A percentile compares a stretch with the other conserved stretches of the same genome.
phyloP scores from a whole-genome alignment of 2,888 invertebrate species.

The Fragum fragum region DNA sequence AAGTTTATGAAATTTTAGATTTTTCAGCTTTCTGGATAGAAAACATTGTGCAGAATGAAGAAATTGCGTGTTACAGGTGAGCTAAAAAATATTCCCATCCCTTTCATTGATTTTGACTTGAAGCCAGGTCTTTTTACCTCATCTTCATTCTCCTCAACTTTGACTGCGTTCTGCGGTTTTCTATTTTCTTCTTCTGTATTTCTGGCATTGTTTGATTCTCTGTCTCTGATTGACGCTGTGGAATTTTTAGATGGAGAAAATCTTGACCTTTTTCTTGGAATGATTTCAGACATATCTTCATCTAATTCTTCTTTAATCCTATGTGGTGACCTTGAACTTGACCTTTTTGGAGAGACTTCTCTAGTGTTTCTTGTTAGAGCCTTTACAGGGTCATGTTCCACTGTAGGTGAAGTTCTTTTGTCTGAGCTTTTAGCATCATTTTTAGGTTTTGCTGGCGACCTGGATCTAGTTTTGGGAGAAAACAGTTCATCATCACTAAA shows the following conservation, averaged over 20 bases:
- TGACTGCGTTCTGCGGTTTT: not conserved
- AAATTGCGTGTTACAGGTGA: no score
- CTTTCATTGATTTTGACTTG: no score
- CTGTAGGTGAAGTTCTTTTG: not conserved
- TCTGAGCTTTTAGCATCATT: not conserved
- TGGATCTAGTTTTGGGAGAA: slow-evolving; percentile 54
- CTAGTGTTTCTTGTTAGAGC: not conserved
- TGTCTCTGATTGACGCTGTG: not conserved
- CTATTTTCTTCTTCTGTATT: not conserved
- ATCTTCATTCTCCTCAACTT: not conserved
- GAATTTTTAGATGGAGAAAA: not conserved
- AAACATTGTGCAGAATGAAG: no score
- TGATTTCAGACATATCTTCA: slow-evolving; percentile 6
- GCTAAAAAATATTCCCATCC: no score
- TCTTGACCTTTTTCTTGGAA: not conserved
- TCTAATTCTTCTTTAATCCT: slow-evolving; percentile 22
- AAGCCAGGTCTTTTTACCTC: not conserved
- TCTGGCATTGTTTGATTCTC: not conserved
- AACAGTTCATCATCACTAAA: not conserved
- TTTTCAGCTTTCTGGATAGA: no score
- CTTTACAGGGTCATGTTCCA: not conserved
- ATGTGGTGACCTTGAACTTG: slow-evolving; percentile 25
- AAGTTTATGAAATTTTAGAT: no score
- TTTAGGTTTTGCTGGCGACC: slow-evolving; percentile 14
- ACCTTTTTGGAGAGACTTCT: not conserved